Base-by-base conservation (phyloP, 1,140 invertebrate genomes). In the Arctopsyche grandis region DNA sequence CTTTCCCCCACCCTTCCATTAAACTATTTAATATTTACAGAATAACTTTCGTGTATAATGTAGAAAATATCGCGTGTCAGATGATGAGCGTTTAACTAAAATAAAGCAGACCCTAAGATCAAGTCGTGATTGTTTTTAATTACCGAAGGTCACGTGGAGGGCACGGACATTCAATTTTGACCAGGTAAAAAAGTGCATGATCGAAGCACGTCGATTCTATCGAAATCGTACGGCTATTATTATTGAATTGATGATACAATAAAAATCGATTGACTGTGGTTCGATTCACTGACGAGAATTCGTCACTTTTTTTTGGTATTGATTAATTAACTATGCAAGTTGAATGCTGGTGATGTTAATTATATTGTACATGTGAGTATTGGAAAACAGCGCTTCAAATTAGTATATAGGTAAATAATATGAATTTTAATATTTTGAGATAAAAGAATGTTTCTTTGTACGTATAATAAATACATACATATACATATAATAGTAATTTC, bases 41-140 rank as follows among this genome's bases (percentile, higher is more conserved):
- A 38, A 38, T 38, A 38, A 7, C 29, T 38, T 38, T 38, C 48
- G 16, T 52, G 16, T 52, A 12, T 52, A 5, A 16, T 52, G 12
- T 52, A 5, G 43, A 48, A 71, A 71, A 78, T 78, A 78, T 71
- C 26, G 69, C 77, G 24, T 78, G 77, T 78, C 69, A 52, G 69
- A 58, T 29, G 44, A 78, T 19, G 77, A 78, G 69, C 46, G 66
- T 78, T 78, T 70, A 78, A 78, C 77, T 52, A 63, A 78, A 78
- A 78, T 78, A 78, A 78, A 78, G 44, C 56, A 58, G 44, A 78
- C 48, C 66, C 56, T 22, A 78, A 70, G 77, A 78, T 78, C 77
- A 78, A 78, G 48, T 71, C 77, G 77, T 78, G 77, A 78, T 78
- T 46, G 69, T 78, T 78, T 78, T 78, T 78, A 78, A 78, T 78